Percentiles rank a stretch among this genome's conserved stretches.
These are phyloP conservation scores for Caracal caracal DNA, from an alignment of 2,113 vertebrate species.

Conservation along the genomic window DNA sequence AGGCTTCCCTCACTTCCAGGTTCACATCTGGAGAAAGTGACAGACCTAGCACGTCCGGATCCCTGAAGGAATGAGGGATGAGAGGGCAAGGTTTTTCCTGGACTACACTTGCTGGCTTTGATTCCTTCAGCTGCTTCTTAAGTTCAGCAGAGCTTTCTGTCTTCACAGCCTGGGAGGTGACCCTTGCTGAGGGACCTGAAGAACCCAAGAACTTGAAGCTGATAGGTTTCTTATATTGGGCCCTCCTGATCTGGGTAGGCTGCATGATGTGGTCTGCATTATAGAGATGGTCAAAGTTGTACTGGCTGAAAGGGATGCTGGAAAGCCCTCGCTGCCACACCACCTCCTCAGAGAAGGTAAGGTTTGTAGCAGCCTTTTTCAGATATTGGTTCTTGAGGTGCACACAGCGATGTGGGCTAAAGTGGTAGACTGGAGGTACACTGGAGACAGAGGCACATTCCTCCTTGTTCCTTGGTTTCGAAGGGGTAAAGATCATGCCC, in stretches of 20 bases:
- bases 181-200: not conserved
- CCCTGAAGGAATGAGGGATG: fast-evolving
- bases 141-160: not conserved
- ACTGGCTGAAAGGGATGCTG: constrained; percentile 79
- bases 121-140: constrained; percentile 27
- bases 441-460: not conserved
- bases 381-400: constrained; percentile 75
- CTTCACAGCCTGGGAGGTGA: not conserved
- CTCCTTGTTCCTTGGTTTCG: not conserved
- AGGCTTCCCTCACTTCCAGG: constrained; percentile 44
- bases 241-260: not conserved
- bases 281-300: constrained; percentile 81
- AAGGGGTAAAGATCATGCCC: constrained; percentile 3
- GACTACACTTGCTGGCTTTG: not conserved
- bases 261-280: constrained; percentile 60
- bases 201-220: not conserved
- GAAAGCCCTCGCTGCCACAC: constrained; percentile 79
- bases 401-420: not conserved
- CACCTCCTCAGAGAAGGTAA: constrained; percentile 87
- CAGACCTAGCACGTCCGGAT: not conserved
- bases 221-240: not conserved
- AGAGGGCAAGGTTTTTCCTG: not conserved
- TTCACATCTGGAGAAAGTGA: constrained; percentile 2
- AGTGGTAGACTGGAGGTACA: not conserved
- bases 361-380: constrained; percentile 69